Evolutionary conservation across 1,140 invertebrate genomes (phyloP), one percentile per base, ranked within the genome.

Genomic region (Bombus polaris): DNA sequence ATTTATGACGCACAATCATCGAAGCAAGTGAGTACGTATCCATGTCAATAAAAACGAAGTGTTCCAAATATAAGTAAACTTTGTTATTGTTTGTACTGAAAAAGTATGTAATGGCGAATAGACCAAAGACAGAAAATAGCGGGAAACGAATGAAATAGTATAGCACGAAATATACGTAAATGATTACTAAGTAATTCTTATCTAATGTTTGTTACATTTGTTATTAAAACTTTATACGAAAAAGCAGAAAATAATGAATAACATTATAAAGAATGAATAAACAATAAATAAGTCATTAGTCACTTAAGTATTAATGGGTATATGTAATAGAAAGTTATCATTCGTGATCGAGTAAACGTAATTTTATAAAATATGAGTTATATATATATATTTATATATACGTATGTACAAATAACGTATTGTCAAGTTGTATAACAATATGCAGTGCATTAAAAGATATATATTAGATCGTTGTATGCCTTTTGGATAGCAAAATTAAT

Each of bases 351-450:
- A 66, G 72, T 72, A 59, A 79, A 47, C 57, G 37, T 28, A 70
- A 84, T 84, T 72, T 84, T 79, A 62, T 62, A 39, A 66, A 84
- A 79, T 32, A 22, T n/a, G 66, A 62, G 28, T 35, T 72, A 39
- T 32, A n/a, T 28, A 28, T 35, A 35, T 35, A 35, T 35, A 35
- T 35, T 35, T 35, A 35, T 35, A 35, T 35, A 35, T 35, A 35
- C 3, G 3, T 47, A 47, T 18, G 44, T 47, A 47, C 44, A 47
- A 18, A 5, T 47, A 47, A 47, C 15, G 5, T 53, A 18, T 53
- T 22, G 44, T 71, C 78, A 71, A 12, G 62, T 76, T 57, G 65
- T 70, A 39, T 22, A 78, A 83, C 65, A 15, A 42, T 25, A 12
- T 28, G 5, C 15, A 32, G 4, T 3, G 18, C 47, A 68, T 78